A percentile compares a stretch with the other conserved stretches of the same genome.
phyloP scores from a whole-genome alignment of 2,797 vertebrate species.

The Phyllotis vaccarum region DNA sequence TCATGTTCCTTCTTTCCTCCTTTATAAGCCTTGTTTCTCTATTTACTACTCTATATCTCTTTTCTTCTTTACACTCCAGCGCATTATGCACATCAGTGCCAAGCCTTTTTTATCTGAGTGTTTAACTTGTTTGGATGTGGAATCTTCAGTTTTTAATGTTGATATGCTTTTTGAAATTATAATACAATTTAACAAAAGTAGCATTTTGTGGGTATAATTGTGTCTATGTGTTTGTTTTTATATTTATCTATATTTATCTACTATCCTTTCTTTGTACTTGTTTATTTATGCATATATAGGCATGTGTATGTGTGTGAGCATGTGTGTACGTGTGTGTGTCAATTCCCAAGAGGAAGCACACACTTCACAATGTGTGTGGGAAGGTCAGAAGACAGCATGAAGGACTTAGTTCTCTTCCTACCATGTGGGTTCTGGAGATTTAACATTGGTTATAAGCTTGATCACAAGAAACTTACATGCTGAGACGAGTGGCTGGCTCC shows the following conservation, averaged over 20 bases:
- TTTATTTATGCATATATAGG: background rate
- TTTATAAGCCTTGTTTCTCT: background rate
- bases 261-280: background rate
- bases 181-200: background rate
- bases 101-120: background rate
- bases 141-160: background rate
- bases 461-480: background rate
- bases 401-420: background rate
- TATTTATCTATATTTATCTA: background rate
- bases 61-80: background rate
- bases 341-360: background rate
- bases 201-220: background rate
- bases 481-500: background rate
- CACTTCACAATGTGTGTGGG: background rate
- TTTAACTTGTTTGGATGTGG: slow-evolving; percentile 2
- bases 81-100: background rate
- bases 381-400: background rate
- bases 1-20: background rate
- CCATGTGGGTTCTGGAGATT: background rate
- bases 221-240: too few species aligned
- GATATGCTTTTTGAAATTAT: slow-evolving; percentile 26
- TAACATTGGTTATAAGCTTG: background rate
- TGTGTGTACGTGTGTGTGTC: background rate
- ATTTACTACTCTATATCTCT: background rate
- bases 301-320: background rate